phyloP scores from a whole-genome alignment of 2,888 invertebrate genomes.

The Amiota communis region DNA sequence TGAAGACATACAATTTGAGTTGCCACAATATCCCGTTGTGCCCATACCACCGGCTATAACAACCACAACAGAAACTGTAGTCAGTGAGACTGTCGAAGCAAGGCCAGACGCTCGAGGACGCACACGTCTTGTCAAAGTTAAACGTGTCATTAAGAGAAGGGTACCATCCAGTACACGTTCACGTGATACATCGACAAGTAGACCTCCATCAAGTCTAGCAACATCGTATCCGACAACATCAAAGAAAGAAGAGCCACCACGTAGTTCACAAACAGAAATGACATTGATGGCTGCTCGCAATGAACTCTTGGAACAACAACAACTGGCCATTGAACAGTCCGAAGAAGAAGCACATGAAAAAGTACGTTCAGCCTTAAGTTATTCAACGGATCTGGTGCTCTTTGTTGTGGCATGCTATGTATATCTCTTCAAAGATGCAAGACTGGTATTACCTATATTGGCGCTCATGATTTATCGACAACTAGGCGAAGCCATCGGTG shows the following conservation, averaged over 20 bases:
- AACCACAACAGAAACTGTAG: slow-evolving; percentile 51
- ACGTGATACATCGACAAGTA: slow-evolving; percentile 63
- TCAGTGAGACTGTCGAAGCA: slow-evolving; percentile 65
- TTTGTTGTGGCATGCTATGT: slow-evolving; percentile 86
- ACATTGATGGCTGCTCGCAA: slow-evolving; percentile 48
- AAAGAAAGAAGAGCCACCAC: not conserved
- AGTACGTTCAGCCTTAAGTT: slow-evolving; percentile 81
- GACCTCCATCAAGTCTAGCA: slow-evolving; percentile 45
- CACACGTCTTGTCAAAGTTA: slow-evolving; percentile 68
- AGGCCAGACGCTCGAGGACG: slow-evolving; percentile 70
- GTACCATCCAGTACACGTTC: slow-evolving; percentile 70
- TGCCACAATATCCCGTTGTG: slow-evolving; percentile 51
- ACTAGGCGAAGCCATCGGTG: slow-evolving; percentile 79
- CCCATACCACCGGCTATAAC: slow-evolving; percentile 40
- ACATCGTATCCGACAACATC: no score
- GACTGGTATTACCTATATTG: slow-evolving; percentile 85
- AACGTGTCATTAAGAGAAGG: slow-evolving; percentile 67
- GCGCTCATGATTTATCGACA: slow-evolving; percentile 85
- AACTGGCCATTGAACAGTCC: slow-evolving; percentile 73
- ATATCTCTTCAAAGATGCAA: slow-evolving; percentile 85
- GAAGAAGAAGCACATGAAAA: slow-evolving; percentile 78
- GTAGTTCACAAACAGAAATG: slow-evolving; percentile 44
- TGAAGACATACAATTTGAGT: slow-evolving; percentile 32
- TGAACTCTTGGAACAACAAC: slow-evolving; percentile 67
- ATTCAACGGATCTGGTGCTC: slow-evolving; percentile 83